Base-by-base conservation (phyloP, 2,113 vertebrate genomes). In the Oreotrochilus melanogaster region DNA sequence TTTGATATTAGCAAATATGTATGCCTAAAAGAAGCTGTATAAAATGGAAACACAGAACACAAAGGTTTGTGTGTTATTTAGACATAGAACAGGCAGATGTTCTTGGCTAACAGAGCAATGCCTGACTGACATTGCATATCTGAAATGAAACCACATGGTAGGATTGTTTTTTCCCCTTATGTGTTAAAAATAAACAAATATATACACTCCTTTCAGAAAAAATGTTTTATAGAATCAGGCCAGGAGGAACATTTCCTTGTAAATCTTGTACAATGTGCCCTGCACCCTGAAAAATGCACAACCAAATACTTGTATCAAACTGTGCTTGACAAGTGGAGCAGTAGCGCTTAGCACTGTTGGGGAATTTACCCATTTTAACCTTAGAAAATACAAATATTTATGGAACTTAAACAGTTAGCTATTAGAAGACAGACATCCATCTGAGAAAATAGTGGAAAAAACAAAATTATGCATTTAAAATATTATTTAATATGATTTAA, bases 401-500 rank as follows among this genome's bases (percentile, higher is more conserved):
- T 5, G 19, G 43, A 53, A 89, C 39, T 80, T 76, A 80, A 88
- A 70, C 47, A 78, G 71, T 51, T 66, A 83, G 62, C 31, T 79
- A 28, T 65, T 69, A 48, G 71, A 83, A 94, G 88, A 83, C 54
- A 94, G 94, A 79, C 28, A 89, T 71, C 79, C 70, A 78, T 86
- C 70, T 89, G 75, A 50, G 56, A 90, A 17, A 39, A 21, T 10
- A 71, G 64, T 22, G 42, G 43, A 88, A 56, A 74, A 90, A 88
- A 3, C 9, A 92, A 94, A 90, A 60, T 33, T 13, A 94, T 89
- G 51, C 71, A 90, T 79, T 91, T 92, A 78, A 84, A 92, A 50
- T 69, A 79, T 73, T 88, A 90, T 71, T 92, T 86, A 78, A 74
- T 78, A 69, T 69, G 64, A 96, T 86, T 93, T 86, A 78, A 69